Conservation (phyloP, 2,797 vertebrate species). For the Diceros bicornis region DNA sequence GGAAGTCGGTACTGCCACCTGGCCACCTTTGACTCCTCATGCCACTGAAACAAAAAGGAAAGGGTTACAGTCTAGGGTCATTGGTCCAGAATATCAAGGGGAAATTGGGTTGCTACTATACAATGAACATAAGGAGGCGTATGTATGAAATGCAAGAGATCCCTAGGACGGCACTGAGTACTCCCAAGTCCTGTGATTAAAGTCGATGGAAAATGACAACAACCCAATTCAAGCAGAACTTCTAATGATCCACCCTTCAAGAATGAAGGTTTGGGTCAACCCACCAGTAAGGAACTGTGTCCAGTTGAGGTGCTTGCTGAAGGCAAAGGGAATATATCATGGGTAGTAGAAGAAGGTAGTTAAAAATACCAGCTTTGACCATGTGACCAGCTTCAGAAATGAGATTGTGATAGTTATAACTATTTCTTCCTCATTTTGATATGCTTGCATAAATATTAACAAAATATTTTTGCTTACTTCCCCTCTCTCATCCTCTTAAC, state of each 20-base stretch:
- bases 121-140: background rate
- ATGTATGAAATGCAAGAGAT: no score
- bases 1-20: background rate
- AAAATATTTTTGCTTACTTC: background rate
- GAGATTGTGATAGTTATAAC: background rate
- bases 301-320: background rate
- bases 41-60: background rate
- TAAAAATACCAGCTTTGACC: no score
- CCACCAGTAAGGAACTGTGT: background rate
- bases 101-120: background rate
- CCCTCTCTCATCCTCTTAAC: background rate
- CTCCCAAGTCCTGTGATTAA: background rate
- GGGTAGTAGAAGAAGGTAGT: background rate
- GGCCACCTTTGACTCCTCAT: background rate
- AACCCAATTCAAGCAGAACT: background rate
- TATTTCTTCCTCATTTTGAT: background rate
- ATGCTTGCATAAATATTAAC: background rate
- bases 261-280: background rate
- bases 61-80: background rate
- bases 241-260: background rate
- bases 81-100: background rate
- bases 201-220: background rate
- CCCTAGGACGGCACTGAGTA: background rate
- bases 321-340: background rate
- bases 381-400: no score